A percentile compares a stretch with the other conserved stretches of the same genome.
Evolutionary conservation across 2,113 vertebrate species (phyloP).

Genomic region (Smithornis capensis): DNA sequence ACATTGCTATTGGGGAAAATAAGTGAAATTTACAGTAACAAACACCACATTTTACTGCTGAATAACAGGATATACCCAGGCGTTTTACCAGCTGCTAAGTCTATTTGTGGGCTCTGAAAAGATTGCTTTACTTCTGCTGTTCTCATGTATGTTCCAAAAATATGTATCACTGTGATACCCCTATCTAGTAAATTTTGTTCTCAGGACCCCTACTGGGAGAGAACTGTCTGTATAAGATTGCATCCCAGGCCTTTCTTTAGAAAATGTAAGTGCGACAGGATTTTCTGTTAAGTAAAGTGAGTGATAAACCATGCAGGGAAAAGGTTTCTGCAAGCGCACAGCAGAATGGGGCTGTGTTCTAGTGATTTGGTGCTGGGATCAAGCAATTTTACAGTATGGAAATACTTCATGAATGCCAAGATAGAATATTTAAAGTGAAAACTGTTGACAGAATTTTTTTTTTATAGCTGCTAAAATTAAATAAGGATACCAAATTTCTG

Average conservation of each 20-base stretch:
- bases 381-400: neutral
- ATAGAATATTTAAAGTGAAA: neutral
- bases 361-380: fast-evolving
- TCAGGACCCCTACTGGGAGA: neutral
- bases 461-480: neutral
- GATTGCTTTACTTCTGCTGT: neutral
- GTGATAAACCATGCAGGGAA: neutral
- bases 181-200: neutral
- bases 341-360: neutral
- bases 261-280: neutral
- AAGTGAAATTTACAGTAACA: neutral
- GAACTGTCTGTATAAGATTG: neutral
- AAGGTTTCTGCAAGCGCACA: neutral
- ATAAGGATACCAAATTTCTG: neutral
- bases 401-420: neutral
- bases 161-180: fast-evolving
- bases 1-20: neutral
- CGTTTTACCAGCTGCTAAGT: neutral
- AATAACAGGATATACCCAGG: neutral
- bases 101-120: neutral
- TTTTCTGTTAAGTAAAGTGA: neutral
- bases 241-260: neutral
- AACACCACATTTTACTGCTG: neutral
- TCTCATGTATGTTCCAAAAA: neutral
- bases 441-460: neutral